phyloP scores from a whole-genome alignment of 1,140 invertebrate genomes.

The Neodiprion fabricii region DNA sequence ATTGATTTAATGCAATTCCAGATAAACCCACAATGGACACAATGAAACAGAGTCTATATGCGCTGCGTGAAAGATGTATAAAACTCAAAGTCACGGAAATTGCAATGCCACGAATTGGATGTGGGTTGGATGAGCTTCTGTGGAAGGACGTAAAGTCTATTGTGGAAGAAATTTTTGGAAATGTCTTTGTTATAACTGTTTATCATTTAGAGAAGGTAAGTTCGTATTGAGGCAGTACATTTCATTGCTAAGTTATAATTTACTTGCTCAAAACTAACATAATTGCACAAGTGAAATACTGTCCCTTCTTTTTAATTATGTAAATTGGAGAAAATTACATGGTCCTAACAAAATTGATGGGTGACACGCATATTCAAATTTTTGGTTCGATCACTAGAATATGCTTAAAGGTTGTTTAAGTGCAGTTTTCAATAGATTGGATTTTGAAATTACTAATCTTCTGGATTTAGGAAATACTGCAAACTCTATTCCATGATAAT shows the following conservation, averaged over 20 bases:
- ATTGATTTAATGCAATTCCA: neutral
- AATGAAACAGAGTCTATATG: neutral
- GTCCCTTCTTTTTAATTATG: too few relatives aligned
- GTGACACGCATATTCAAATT: too few relatives aligned
- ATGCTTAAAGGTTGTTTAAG: too few relatives aligned
- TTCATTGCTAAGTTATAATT: neutral
- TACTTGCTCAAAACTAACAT: too few relatives aligned
- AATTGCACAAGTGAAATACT: too few relatives aligned
- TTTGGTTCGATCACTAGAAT: too few relatives aligned
- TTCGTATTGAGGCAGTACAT: neutral
- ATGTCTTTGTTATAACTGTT: conserved; percentile 58
- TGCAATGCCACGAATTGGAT: conserved; percentile 70
- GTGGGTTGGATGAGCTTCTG: conserved; percentile 68
- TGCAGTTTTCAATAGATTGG: too few relatives aligned
- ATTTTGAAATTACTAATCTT: too few relatives aligned
- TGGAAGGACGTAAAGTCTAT: conserved; percentile 65
- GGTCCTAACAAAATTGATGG: too few relatives aligned
- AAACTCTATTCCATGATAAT: too few relatives aligned
- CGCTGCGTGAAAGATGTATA: neutral
- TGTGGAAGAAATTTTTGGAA: conserved; percentile 61
- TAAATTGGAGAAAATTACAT: too few relatives aligned
- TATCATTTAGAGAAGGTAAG: conserved; percentile 58
- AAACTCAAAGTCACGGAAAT: conserved; percentile 55
- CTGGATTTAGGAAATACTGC: too few relatives aligned
- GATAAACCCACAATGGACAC: neutral